These are phyloP conservation scores for Pteropus alecto DNA, from an alignment of 2,113 vertebrate species.

Conservation along the genomic window DNA sequence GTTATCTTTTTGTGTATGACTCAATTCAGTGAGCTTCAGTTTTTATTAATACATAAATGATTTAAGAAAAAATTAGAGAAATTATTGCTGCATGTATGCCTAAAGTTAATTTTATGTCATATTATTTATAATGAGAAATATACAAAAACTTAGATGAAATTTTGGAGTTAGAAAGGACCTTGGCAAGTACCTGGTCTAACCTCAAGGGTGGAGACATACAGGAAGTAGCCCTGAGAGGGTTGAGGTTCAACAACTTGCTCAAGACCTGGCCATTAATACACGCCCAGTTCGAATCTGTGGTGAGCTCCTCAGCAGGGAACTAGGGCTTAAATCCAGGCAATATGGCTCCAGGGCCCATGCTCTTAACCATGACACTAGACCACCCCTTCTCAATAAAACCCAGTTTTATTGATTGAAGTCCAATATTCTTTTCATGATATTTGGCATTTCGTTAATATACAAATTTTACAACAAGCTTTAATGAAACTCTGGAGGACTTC, in stretches of 20 bases:
- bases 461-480: conserved; percentile 12
- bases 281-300: neutral
- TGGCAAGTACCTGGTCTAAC: neutral
- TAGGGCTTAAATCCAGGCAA: neutral
- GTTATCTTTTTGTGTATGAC: neutral
- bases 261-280: neutral
- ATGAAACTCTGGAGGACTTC: neutral
- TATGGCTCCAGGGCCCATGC: neutral
- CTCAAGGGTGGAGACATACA: neutral
- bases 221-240: neutral
- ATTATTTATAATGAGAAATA: neutral
- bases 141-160: neutral
- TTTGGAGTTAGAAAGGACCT: neutral
- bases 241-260: neutral
- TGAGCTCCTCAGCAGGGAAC: neutral
- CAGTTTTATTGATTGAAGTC: neutral
- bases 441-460: neutral
- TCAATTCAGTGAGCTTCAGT: neutral
- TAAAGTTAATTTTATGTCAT: neutral
- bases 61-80: neutral
- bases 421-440: neutral
- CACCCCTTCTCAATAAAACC: neutral
- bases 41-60: neutral
- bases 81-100: neutral
- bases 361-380: neutral